Base-by-base conservation (phyloP, 2,888 invertebrate genomes). In the Drosophila infuscata region DNA sequence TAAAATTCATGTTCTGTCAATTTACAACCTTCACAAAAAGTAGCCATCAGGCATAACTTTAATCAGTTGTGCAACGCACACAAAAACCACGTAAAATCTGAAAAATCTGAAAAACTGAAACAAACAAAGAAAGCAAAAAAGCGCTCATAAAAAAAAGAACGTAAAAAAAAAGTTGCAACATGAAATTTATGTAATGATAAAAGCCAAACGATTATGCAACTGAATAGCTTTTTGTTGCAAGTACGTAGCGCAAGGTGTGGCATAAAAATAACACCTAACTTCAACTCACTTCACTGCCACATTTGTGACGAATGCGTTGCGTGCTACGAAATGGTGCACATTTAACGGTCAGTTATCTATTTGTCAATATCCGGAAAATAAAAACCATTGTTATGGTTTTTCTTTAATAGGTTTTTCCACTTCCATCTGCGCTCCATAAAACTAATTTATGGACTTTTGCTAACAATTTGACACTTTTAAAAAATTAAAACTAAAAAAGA, bases 1-100 rank as follows among this genome's bases (percentile, higher is more conserved):
- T 72, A 69, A 80, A 78, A 65, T 63, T 46, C 68, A 70, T 58
- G 65, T 62, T 52, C 52, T 61, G 59, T 12, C 43, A 51, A 65
- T 65, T 71, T 56, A 48, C 58, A 48, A 60, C n/a, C 54, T 58
- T n/a, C 51, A n/a, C 49, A 58, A 33, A 66, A 56, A 5, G 43
- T 12, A 38, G 57, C 48, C 49, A 49, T 64, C 60, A 46, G 52
- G 54, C 65, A 56, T 46, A 56, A 60, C 38, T 72, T 38, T 41
- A 63, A 63, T 63, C 59, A 56, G 30, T 30, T 38, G 12, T 30
- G 53, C 46, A 35, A 30, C 32, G 20, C 6, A 30, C 48, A 60
- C 43, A 49, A 29, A 36, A 30, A 17, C 9, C 11, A 20, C 30
- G 3, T 20, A 33, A n/a, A 60, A 46, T 15, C 8, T 46, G 8